A percentile compares a stretch with the other conserved stretches of the same genome.
Conservation (phyloP, 2,113 vertebrate genomes). For the Gymnobelideus leadbeateri region DNA sequence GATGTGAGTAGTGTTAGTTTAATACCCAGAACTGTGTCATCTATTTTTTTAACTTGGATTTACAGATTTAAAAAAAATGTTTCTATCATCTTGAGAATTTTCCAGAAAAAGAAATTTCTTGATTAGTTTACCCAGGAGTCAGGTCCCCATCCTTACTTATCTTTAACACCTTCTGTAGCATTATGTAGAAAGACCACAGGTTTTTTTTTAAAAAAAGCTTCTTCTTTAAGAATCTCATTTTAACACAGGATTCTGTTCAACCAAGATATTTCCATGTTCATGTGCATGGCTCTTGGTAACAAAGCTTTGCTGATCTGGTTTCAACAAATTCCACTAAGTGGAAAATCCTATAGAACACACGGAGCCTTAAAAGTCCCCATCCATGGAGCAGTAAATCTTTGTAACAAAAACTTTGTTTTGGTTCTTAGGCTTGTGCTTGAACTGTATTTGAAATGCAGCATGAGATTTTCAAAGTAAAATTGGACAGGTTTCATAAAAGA, state of each 20-base stretch:
- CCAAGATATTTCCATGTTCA: slow-evolving; percentile 51
- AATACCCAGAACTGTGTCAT: not conserved
- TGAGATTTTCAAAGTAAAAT: slow-evolving; percentile 52
- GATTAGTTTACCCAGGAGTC: not conserved
- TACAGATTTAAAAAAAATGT: not conserved
- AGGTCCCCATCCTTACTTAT: slow-evolving; percentile 13
- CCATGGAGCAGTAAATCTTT: slow-evolving; percentile 65
- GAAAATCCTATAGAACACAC: slow-evolving; percentile 57
- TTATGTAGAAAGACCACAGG: slow-evolving; percentile 34
- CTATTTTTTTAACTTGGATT: slow-evolving; percentile 19
- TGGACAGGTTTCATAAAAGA: slow-evolving; percentile 55
- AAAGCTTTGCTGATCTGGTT: slow-evolving; percentile 52
- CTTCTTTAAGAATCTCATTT: slow-evolving; percentile 35
- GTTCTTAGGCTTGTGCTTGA: slow-evolving; percentile 51
- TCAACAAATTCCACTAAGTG: slow-evolving; percentile 55
- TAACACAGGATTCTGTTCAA: slow-evolving; percentile 51
- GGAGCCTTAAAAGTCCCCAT: slow-evolving; percentile 26
- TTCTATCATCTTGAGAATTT: not conserved
- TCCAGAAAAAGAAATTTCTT: slow-evolving; percentile 27
- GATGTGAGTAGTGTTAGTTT: not conserved
- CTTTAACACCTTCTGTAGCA: slow-evolving; percentile 59
- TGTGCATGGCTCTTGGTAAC: slow-evolving; percentile 29
- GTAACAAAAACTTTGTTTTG: slow-evolving; percentile 53
- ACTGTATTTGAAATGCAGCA: slow-evolving; percentile 31
- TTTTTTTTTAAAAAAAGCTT: not conserved